Evolutionary conservation across 2,888 invertebrate genomes (phyloP).

Genomic region (Orchestes rusci): DNA sequence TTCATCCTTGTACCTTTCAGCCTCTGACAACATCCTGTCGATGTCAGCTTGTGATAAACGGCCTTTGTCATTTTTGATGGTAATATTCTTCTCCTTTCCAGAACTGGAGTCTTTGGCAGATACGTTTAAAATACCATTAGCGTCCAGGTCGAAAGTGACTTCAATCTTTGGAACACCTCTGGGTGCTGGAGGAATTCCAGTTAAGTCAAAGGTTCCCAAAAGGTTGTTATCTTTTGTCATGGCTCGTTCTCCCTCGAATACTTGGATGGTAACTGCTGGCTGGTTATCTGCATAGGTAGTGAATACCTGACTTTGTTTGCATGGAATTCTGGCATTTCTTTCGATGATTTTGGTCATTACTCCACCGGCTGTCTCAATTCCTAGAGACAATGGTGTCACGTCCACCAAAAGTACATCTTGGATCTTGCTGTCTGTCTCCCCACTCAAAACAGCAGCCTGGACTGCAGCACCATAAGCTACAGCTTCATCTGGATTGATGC

Average conservation of each 20-base stretch:
- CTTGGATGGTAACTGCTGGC: constrained; percentile 47
- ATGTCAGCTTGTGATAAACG: constrained; percentile 22
- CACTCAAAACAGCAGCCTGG: constrained; percentile 39
- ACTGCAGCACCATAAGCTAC: constrained; percentile 42
- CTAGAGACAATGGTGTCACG: constrained; percentile 61
- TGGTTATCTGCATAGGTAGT: constrained; percentile 65
- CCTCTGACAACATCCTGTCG: constrained; percentile 20
- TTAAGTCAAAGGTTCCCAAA: constrained; percentile 57
- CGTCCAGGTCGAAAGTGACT: constrained; percentile 67
- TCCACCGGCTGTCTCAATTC: constrained; percentile 73
- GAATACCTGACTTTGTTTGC: constrained; percentile 53
- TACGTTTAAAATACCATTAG: constrained; percentile 61
- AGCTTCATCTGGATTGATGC: constrained; percentile 42
- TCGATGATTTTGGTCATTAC: constrained; percentile 63
- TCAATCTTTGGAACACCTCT: constrained; percentile 62
- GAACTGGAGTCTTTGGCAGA: constrained; percentile 53
- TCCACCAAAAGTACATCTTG: constrained; percentile 66
- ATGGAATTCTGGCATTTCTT: constrained; percentile 51
- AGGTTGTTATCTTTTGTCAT: constrained; percentile 75
- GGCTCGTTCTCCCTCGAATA: constrained; percentile 62
- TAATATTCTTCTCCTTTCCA: constrained; percentile 64
- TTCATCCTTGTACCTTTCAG: constrained; percentile 21
- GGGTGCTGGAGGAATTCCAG: constrained; percentile 65
- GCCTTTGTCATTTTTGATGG: constrained; percentile 58
- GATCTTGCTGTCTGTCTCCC: no score